phyloP scores from a whole-genome alignment of 2,888 invertebrate species.

The Tipula confusa region DNA sequence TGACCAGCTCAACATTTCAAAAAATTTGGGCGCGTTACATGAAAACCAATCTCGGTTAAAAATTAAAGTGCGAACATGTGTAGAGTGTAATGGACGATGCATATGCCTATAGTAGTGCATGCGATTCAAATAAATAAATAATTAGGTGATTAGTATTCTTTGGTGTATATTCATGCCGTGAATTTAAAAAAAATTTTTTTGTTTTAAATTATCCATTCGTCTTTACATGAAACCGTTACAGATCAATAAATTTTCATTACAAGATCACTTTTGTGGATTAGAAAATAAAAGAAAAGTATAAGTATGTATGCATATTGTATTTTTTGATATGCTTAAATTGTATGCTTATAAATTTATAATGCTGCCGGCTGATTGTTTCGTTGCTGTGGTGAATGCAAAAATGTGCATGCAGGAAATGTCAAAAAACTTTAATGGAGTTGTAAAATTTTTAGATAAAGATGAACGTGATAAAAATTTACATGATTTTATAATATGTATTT shows the following conservation, averaged over 20 bases:
- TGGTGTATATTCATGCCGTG: not conserved
- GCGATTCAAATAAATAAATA: not conserved
- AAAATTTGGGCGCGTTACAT: too few relatives aligned
- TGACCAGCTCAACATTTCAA: too few relatives aligned
- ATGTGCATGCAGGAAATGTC: not conserved
- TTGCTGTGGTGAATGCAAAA: not conserved
- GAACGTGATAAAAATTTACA: not conserved
- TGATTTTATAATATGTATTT: too few relatives aligned
- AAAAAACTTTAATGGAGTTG: not conserved
- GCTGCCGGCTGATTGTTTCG: not conserved
- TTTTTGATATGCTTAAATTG: not conserved
- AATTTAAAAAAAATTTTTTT: not conserved
- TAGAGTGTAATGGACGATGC: not conserved
- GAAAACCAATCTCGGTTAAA: not conserved
- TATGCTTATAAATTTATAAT: not conserved
- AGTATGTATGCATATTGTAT: not conserved
- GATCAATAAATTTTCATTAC: not conserved
- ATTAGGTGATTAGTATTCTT: not conserved
- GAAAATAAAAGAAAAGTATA: slow-evolving; percentile 14
- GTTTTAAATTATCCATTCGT: not conserved
- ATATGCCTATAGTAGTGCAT: not conserved
- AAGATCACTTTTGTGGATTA: slow-evolving; percentile 3
- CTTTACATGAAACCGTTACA: slow-evolving; percentile 3
- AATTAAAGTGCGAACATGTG: not conserved
- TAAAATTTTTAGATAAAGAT: not conserved